Evolutionary conservation across 2,113 vertebrate genomes (phyloP).

Genomic region (Desmodus rotundus): DNA sequence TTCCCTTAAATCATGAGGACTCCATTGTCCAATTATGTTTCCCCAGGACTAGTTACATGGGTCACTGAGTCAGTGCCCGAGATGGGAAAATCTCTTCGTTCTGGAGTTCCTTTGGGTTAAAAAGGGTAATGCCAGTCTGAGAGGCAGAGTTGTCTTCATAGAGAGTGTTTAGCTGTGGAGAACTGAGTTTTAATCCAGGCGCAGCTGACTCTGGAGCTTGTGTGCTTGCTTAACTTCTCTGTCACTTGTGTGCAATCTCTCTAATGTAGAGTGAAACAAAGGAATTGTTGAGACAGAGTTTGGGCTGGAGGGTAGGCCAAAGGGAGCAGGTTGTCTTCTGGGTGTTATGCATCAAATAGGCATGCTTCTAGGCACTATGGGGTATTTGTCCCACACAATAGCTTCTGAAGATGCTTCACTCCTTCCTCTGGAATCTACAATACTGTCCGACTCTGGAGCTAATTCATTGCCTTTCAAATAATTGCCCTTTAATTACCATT

Average conservation of each 20-base stretch:
- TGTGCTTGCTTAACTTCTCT: rapidly evolving
- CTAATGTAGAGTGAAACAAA: background rate
- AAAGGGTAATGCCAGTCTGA: background rate
- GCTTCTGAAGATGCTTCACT: background rate
- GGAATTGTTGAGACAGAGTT: background rate
- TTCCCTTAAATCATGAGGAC: conserved; percentile 26
- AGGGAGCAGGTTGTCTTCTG: too few relatives aligned
- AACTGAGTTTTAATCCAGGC: background rate
- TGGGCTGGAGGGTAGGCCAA: background rate
- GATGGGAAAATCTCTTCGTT: background rate
- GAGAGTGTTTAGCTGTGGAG: background rate
- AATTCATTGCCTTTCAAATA: background rate
- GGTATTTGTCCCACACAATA: background rate
- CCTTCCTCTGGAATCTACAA: background rate
- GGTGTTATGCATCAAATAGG: background rate
- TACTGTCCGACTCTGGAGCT: background rate
- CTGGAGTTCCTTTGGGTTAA: background rate
- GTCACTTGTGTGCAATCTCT: background rate
- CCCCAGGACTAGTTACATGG: background rate
- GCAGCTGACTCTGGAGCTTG: background rate
- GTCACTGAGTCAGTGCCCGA: background rate
- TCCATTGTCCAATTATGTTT: conserved; percentile 31
- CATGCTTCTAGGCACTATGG: background rate
- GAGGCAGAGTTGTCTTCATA: background rate
- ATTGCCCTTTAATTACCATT: background rate